Evolutionary conservation across 2,113 vertebrate genomes (phyloP), one percentile per base, ranked within the genome.

Genomic region (Lanius collurio): DNA sequence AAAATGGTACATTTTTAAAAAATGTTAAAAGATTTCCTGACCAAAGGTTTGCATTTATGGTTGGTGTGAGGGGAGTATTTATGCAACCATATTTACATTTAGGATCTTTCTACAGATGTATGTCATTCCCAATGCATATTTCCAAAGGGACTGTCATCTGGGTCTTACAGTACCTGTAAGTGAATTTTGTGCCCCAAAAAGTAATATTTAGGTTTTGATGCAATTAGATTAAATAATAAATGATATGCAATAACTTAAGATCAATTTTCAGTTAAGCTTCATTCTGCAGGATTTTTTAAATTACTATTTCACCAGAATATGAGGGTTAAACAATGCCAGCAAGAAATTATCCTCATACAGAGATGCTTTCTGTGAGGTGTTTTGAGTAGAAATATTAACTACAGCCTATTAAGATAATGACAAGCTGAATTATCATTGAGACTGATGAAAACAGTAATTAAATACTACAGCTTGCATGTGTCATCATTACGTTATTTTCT

Each of bases 361-460:
- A 71, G 24, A 33, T 56, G 33, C 31, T 60, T 85, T 65, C 50
- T 73, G 64, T 70, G 47, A 65, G n/a, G 10, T 68, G 27, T 74
- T 81, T 53, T 53, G 75, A 90, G 49, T 33, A 88, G 59, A 68
- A 91, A 81, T 62, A 87, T 73, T 86, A 89, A 56, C 50, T 67
- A 52, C 24, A 79, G 67, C 46, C 41, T 67, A 73, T 77, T 73
- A 88, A 63, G 63, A 80, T 82, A 89, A 92, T 55, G 30, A 78
- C 50, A 88, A 14, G 15, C 49, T 83, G 87, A 91, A 88, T 94
- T 88, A 94, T 63, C 70, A 87, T 75, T 57, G 91, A 13, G 26
- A 56, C 27, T 85, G 80, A 90, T 73, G 67, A 92, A 89, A 93
- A 83, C 41, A 78, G 82, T 85, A 90, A 95, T 96, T 94, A 93